Evolutionary conservation across 2,113 vertebrate species (phyloP).

Genomic region (Trochalopteron elliotii): DNA sequence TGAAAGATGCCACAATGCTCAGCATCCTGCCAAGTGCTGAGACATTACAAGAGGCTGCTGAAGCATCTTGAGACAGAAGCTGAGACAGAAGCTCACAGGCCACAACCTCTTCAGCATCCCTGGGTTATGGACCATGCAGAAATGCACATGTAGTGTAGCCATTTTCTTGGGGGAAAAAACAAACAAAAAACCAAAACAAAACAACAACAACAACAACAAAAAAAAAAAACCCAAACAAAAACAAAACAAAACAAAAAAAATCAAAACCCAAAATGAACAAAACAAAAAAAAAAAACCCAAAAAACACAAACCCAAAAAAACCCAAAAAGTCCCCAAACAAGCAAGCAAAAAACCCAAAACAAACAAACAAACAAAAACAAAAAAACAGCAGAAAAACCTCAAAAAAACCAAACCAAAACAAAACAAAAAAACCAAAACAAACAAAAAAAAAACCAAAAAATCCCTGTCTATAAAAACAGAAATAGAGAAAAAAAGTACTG

Average conservation of each 20-base stretch:
- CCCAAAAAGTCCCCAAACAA: no score
- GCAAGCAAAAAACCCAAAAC: no score
- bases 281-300: neutral
- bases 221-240: neutral
- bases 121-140: neutral
- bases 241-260: no score
- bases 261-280: no score
- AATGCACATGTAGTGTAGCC: neutral
- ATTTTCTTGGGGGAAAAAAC: neutral
- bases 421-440: no score
- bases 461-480: neutral
- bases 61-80: no score
- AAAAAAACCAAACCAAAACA: no score
- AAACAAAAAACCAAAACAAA: no score
- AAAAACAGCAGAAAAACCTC: no score
- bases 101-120: neutral
- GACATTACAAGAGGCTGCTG: no score
- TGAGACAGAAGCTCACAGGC: neutral
- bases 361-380: neutral
- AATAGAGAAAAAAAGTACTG: neutral
- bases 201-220: no score
- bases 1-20: neutral
- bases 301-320: no score
- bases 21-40: neutral
- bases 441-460: neutral